These are phyloP conservation scores for Neogale vison DNA, from an alignment of 2,113 vertebrate species.

Conservation along the genomic window DNA sequence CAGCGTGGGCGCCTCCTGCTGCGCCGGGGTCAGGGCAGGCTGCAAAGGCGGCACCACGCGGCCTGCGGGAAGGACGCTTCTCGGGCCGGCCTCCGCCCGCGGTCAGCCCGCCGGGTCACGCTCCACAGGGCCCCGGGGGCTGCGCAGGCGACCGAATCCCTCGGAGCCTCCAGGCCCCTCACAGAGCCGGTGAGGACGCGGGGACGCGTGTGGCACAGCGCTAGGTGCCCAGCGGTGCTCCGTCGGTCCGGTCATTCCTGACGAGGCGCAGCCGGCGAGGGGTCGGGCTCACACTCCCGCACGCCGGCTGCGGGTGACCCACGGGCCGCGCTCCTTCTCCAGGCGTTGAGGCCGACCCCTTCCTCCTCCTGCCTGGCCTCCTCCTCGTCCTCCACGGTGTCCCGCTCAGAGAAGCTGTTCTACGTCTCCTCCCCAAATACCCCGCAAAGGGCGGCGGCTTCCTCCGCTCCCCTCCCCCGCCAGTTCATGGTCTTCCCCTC, in stretches of 20 bases:
- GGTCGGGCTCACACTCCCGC: not conserved
- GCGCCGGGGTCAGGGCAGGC: too few species aligned
- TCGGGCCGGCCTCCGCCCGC: not conserved
- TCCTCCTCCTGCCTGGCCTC: not conserved
- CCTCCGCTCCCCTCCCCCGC: accelerated
- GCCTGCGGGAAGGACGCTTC: not conserved
- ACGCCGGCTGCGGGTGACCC: accelerated
- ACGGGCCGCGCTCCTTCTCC: not conserved
- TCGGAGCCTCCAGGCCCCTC: not conserved
- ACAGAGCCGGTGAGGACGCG: accelerated
- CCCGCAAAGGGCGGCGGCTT: too few species aligned
- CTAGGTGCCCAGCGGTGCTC: not conserved
- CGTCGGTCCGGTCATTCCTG: accelerated
- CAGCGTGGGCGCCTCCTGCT: not conserved
- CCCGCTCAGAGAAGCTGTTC: not conserved
- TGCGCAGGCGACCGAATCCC: too few species aligned
- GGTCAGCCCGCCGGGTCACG: accelerated
- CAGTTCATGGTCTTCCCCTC: not conserved
- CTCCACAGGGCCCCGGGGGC: not conserved
- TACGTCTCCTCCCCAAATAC: not conserved
- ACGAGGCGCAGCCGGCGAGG: accelerated
- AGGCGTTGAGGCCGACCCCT: too few species aligned
- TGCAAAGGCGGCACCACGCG: accelerated
- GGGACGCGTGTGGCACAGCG: accelerated
- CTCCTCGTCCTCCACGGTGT: too few species aligned